Percentiles rank a stretch among this genome's conserved stretches.
phyloP scores from a whole-genome alignment of 2,888 invertebrate species.

The Prosopocoilus inquinatus region DNA sequence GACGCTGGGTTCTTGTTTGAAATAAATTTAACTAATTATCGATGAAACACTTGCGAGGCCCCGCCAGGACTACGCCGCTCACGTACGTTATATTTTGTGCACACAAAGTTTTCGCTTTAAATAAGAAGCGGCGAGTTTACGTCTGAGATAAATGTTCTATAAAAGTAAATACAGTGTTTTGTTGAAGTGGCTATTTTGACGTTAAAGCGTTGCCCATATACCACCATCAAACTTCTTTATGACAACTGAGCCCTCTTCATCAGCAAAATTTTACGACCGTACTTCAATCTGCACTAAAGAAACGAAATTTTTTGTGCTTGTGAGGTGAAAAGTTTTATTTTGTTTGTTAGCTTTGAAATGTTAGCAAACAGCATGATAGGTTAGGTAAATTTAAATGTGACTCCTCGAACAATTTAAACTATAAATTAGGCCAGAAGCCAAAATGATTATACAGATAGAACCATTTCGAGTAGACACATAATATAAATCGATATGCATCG shows the following conservation, averaged over 20 bases:
- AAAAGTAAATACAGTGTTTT: conserved; percentile 22
- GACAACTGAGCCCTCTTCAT: conserved; percentile 33
- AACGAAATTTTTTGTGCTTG: background rate
- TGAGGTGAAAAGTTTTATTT: background rate
- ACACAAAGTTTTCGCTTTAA: background rate
- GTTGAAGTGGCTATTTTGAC: conserved; percentile 26
- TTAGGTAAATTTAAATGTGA: background rate
- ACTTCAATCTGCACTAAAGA: conserved; percentile 6
- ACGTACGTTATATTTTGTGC: background rate
- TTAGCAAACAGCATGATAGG: background rate
- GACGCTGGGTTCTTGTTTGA: background rate
- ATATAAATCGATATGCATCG: background rate
- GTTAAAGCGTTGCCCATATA: conserved; percentile 23
- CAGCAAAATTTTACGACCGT: conserved; percentile 35
- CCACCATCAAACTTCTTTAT: conserved; percentile 31
- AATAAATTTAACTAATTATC: background rate
- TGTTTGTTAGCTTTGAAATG: background rate
- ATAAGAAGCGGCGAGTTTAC: background rate
- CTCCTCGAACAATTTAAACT: background rate
- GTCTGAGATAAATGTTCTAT: conserved; percentile 8
- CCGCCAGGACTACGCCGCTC: background rate
- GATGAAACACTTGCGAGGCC: background rate
- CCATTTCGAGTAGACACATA: too few relatives aligned
- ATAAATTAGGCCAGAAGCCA: background rate
- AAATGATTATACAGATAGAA: background rate